Evolutionary conservation across 2,797 vertebrate species (phyloP).

Genomic region (Vireo griseus): DNA sequence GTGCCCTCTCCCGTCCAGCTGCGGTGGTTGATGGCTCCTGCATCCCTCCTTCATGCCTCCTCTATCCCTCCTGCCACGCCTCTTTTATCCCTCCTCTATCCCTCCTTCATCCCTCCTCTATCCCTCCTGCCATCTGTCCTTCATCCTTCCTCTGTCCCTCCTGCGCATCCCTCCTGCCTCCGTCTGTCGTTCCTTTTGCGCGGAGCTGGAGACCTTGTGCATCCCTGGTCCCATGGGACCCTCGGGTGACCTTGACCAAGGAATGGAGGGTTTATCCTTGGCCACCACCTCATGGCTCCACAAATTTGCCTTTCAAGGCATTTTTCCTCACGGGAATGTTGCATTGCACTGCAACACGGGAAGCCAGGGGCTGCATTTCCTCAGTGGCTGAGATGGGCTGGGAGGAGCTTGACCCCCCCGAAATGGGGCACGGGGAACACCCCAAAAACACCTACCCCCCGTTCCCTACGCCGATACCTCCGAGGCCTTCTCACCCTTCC

Average conservation of each 20-base stretch:
- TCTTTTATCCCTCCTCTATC: no score
- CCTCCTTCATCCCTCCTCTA: background rate
- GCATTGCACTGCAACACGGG: no score
- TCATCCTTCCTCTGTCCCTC: background rate
- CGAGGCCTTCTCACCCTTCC: background rate
- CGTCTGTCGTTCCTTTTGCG: background rate
- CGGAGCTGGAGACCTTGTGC: background rate
- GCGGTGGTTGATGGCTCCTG: background rate
- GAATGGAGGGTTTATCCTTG: background rate
- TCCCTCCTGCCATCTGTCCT: background rate
- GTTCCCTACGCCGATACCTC: background rate
- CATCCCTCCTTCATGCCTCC: no score
- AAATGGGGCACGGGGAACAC: no score
- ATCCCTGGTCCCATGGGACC: background rate
- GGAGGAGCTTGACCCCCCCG: background rate
- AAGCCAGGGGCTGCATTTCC: accelerated
- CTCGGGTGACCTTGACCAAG: background rate
- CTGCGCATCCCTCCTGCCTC: background rate
- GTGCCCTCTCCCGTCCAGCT: background rate
- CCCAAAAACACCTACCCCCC: background rate
- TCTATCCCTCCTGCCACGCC: no score
- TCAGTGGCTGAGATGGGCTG: accelerated
- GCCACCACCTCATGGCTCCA: background rate
- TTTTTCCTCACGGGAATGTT: background rate
- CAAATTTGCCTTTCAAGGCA: background rate